These are phyloP conservation scores for Carduelis carduelis DNA, from an alignment of 2,797 vertebrate species.

Conservation along the genomic window DNA sequence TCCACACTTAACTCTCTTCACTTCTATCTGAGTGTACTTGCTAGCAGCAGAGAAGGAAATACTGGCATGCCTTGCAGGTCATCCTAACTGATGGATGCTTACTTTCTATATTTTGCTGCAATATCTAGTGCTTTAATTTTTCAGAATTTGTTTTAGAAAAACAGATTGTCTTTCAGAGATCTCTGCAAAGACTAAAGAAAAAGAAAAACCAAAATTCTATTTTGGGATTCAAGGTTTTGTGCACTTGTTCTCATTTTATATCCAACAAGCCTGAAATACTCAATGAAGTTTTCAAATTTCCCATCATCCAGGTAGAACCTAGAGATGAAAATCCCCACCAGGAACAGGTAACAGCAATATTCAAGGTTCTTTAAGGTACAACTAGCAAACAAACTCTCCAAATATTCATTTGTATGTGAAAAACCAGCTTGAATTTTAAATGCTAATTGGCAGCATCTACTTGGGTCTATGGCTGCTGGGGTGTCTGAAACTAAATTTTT, in stretches of 20 bases:
- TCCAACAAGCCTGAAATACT: background rate
- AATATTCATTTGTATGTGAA: background rate
- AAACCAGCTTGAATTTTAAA: background rate
- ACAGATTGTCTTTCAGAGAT: background rate
- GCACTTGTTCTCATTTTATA: background rate
- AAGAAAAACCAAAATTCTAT: background rate
- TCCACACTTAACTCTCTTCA: background rate
- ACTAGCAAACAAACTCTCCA: background rate
- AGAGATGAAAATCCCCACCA: background rate
- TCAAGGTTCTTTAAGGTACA: background rate
- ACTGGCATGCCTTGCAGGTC: background rate
- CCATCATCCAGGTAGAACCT: background rate
- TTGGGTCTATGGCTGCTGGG: background rate
- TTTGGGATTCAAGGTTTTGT: background rate
- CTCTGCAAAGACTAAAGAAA: background rate
- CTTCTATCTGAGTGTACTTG: background rate
- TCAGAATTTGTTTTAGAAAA: background rate
- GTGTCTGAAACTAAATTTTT: background rate
- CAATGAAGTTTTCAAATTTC: background rate
- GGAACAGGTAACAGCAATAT: background rate
- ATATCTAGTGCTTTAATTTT: background rate
- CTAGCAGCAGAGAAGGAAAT: background rate
- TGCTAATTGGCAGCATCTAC: background rate
- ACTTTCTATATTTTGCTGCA: background rate
- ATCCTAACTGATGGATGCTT: background rate